Evolutionary conservation across 2,113 vertebrate genomes (phyloP).

Genomic region (Gallinago media): DNA sequence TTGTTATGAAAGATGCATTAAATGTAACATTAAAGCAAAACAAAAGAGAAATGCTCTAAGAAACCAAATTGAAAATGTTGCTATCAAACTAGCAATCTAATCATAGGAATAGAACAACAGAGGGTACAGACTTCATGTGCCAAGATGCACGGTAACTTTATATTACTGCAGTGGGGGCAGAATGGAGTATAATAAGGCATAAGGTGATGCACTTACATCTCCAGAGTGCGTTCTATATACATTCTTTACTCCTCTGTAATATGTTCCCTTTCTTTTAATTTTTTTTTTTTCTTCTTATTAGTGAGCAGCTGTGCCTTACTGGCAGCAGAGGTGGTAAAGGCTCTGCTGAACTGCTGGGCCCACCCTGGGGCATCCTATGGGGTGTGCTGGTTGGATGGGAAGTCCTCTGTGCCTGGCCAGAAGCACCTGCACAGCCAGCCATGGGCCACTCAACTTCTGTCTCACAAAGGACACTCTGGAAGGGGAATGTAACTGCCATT

Average conservation of each 20-base stretch:
- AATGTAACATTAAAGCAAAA: background rate
- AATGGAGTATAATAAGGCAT: background rate
- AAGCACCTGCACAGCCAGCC: background rate
- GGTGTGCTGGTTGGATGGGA: background rate
- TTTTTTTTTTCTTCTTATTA: background rate
- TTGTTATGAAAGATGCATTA: background rate
- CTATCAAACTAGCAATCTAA: background rate
- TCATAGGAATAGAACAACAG: background rate
- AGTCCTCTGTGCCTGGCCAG: background rate
- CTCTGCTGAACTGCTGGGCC: rapidly evolving
- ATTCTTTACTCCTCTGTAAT: background rate
- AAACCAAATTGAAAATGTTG: background rate
- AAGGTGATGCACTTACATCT: background rate
- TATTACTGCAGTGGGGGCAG: background rate
- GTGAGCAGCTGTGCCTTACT: background rate
- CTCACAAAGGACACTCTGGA: background rate
- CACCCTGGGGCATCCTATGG: background rate
- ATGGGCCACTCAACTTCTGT: background rate
- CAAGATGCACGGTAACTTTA: background rate
- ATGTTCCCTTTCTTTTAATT: background rate
- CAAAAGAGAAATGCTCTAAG: background rate
- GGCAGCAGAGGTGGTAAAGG: background rate
- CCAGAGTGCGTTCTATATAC: background rate
- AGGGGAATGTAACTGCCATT: background rate
- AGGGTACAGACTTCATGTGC: background rate